A percentile compares a stretch with the other conserved stretches of the same genome.
Evolutionary conservation across 2,888 invertebrate species (phyloP).

Genomic region (Chironomus tentans): DNA sequence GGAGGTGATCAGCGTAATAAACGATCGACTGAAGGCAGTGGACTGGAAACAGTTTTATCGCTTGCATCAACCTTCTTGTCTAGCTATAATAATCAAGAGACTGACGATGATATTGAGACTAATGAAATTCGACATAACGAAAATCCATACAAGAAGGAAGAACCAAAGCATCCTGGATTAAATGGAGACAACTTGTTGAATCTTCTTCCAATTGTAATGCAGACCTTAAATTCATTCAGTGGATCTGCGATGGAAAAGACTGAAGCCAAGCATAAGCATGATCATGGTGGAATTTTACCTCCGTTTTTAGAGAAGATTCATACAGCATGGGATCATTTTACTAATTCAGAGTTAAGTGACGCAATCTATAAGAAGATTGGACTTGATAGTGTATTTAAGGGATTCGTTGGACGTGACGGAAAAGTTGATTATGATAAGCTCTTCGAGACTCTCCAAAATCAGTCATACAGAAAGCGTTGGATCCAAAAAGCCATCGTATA

Average conservation of each 20-base stretch:
- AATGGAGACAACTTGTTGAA: constrained; percentile 41
- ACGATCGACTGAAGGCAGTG: constrained; percentile 36
- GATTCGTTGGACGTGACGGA: constrained; percentile 59
- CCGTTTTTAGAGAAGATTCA: constrained; percentile 60
- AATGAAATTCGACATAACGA: constrained; percentile 7
- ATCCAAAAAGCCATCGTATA: constrained; percentile 65
- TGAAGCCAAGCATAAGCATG: constrained; percentile 52
- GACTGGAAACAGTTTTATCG: constrained; percentile 46
- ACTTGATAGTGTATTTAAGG: constrained; percentile 55
- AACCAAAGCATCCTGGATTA: constrained; percentile 27
- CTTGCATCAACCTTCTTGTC: constrained; percentile 49
- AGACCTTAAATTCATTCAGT: constrained; percentile 51
- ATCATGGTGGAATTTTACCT: constrained; percentile 62
- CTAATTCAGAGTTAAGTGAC: constrained; percentile 67
- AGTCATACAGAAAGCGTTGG: constrained; percentile 70
- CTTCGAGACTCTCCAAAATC: constrained; percentile 70
- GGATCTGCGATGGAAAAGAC: constrained; percentile 53
- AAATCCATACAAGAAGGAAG: constrained; percentile 7
- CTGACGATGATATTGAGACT: constrained; percentile 7
- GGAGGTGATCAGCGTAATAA: constrained; percentile 8
- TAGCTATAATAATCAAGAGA: constrained; percentile 33
- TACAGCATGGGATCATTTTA: constrained; percentile 68
- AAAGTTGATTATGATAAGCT: constrained; percentile 62
- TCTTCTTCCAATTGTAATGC: constrained; percentile 58
- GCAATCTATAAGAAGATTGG: constrained; percentile 65